Evolutionary conservation across 53 echinoderm and acorn worm species (phyloP).

Genomic region (Astropecten irregularis): DNA sequence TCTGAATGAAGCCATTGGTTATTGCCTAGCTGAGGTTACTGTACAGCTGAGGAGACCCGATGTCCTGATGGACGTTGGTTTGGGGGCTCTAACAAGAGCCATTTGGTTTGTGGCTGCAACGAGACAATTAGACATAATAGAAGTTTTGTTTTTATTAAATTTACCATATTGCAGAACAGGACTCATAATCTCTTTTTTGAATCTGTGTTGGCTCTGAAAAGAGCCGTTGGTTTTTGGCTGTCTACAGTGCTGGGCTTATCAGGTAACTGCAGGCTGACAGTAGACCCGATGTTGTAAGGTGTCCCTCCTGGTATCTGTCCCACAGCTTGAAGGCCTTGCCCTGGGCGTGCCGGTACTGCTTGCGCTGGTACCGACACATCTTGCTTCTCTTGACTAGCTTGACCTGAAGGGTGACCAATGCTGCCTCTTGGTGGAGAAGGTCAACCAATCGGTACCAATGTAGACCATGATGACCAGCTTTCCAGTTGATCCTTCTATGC

Average conservation of each 20-base stretch:
- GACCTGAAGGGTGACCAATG: slow-evolving; percentile 4
- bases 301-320: background rate
- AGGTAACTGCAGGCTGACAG: background rate
- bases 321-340: slow-evolving; percentile 16
- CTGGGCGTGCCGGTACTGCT: background rate
- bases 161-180: too few species aligned
- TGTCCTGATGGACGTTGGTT: too few species aligned
- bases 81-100: too few species aligned
- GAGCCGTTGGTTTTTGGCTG: background rate
- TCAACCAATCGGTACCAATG: slow-evolving; percentile 8
- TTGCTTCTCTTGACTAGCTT: slow-evolving; percentile 13
- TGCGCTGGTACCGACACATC: background rate
- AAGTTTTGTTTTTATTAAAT: background rate
- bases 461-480: background rate
- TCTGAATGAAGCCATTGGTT: too few species aligned
- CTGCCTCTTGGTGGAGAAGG: slow-evolving; percentile 31
- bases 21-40: too few species aligned
- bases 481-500: slow-evolving; percentile 2
- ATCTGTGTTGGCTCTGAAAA: background rate
- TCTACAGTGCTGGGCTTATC: background rate
- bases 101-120: too few species aligned
- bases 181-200: background rate
- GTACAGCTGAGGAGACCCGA: too few species aligned
- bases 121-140: too few species aligned
- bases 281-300: background rate